These are phyloP conservation scores for Argyrosomus regius DNA, from an alignment of 2,797 vertebrate species.

Conservation along the genomic window DNA sequence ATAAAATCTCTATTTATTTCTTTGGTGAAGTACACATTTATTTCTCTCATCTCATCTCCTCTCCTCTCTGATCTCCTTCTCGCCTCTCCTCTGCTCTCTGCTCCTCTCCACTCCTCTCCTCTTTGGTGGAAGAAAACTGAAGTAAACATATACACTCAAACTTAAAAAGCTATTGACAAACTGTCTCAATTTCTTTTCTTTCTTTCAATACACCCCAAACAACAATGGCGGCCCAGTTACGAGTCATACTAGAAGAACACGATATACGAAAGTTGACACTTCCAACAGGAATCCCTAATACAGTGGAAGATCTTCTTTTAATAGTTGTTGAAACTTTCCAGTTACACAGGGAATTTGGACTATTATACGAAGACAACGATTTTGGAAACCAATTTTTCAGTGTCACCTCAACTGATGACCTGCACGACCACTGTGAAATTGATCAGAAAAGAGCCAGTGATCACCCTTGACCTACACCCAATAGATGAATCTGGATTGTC, in stretches of 20 bases:
- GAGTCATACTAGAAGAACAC: constrained; percentile 18
- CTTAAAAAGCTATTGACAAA: background rate
- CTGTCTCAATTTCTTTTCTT: constrained; percentile 1
- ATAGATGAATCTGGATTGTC: background rate
- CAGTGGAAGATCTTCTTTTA: constrained; percentile 15
- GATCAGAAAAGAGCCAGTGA: background rate
- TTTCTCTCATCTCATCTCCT: no score
- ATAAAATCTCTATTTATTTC: background rate
- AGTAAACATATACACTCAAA: background rate
- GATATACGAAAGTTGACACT: constrained; percentile 14
- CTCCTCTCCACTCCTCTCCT: no score
- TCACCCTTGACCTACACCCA: constrained; percentile 14
- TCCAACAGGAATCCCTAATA: constrained; percentile 19
- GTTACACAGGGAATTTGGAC: constrained; percentile 13
- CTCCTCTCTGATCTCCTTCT: no score
- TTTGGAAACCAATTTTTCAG: constrained; percentile 27
- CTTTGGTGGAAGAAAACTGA: background rate
- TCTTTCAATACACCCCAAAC: background rate
- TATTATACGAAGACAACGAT: constrained; percentile 12
- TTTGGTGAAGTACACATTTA: background rate
- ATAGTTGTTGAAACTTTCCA: constrained; percentile 19
- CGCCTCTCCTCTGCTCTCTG: no score
- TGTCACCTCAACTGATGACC: constrained; percentile 13
- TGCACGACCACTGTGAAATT: constrained; percentile 21
- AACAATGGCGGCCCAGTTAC: constrained; percentile 2